Conservation (phyloP, 1,140 invertebrate species). For the Gryllus bimaculatus region DNA sequence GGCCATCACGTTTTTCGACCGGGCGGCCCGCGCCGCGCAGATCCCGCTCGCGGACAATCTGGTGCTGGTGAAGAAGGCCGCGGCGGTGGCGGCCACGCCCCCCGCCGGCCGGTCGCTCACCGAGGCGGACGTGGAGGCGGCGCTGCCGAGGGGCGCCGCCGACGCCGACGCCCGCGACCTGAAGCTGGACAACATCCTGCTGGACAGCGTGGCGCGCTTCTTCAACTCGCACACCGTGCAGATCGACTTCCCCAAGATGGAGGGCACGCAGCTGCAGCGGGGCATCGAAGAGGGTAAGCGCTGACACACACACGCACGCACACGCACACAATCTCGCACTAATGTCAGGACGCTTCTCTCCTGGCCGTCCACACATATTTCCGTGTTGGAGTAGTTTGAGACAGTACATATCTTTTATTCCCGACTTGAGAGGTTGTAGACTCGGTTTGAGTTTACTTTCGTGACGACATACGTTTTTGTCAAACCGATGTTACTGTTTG, state of each 20-base stretch:
- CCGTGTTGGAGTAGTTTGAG: too few relatives aligned
- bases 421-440: too few relatives aligned
- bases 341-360: too few relatives aligned
- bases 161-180: slow-evolving; percentile 46
- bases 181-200: slow-evolving; percentile 53
- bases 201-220: slow-evolving; percentile 57
- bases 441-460: too few relatives aligned
- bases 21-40: slow-evolving; percentile 40
- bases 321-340: too few relatives aligned
- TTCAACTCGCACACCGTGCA: slow-evolving; percentile 65
- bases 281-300: slow-evolving; percentile 10
- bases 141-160: slow-evolving; percentile 42
- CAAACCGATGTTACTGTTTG: too few relatives aligned
- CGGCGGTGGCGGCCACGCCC: slow-evolving; percentile 32
- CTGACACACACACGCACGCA: not conserved
- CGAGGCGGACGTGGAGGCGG: slow-evolving; percentile 55
- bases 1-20: slow-evolving; percentile 62
- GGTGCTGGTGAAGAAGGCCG: slow-evolving; percentile 15
- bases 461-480: too few relatives aligned
- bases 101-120: slow-evolving; percentile 30
- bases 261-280: not conserved
- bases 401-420: too few relatives aligned
- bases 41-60: slow-evolving; percentile 15
- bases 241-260: slow-evolving; percentile 53
- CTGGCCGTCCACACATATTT: too few relatives aligned